Evolutionary conservation across 2,888 invertebrate species (phyloP).

Genomic region (Xylota segnis): DNA sequence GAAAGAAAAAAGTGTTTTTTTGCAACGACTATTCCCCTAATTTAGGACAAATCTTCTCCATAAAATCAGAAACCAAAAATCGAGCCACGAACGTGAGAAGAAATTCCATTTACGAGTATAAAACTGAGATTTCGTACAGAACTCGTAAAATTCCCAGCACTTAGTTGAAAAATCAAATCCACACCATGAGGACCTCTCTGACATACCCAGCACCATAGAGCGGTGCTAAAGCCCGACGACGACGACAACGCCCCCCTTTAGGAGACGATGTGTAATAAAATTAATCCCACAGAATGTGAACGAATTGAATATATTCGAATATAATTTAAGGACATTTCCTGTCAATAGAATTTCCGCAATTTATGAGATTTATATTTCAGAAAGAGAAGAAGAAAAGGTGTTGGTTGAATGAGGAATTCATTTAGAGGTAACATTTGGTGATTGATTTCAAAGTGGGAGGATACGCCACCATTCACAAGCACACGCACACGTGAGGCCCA

Average conservation of each 20-base stretch:
- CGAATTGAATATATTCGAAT: slow-evolving; percentile 37
- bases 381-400: background rate
- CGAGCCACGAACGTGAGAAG: background rate
- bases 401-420: slow-evolving; percentile 12
- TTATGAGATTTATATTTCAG: slow-evolving; percentile 20
- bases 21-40: background rate
- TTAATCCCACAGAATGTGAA: slow-evolving; percentile 50
- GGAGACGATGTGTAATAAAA: slow-evolving; percentile 39
- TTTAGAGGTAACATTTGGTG: slow-evolving; percentile 13
- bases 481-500: background rate
- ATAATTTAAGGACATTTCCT: slow-evolving; percentile 46
- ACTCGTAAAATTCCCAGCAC: slow-evolving; percentile 9
- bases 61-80: background rate
- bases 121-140: slow-evolving; percentile 1
- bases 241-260: no score
- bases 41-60: background rate
- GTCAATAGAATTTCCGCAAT: slow-evolving; percentile 39
- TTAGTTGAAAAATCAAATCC: slow-evolving; percentile 27
- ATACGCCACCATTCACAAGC: background rate
- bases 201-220: background rate
- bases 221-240: no score
- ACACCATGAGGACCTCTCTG: background rate
- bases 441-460: slow-evolving; percentile 9
- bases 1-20: no score
- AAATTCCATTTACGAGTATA: background rate